phyloP scores from a whole-genome alignment of 2,113 vertebrate genomes.

The Microtus montanus region DNA sequence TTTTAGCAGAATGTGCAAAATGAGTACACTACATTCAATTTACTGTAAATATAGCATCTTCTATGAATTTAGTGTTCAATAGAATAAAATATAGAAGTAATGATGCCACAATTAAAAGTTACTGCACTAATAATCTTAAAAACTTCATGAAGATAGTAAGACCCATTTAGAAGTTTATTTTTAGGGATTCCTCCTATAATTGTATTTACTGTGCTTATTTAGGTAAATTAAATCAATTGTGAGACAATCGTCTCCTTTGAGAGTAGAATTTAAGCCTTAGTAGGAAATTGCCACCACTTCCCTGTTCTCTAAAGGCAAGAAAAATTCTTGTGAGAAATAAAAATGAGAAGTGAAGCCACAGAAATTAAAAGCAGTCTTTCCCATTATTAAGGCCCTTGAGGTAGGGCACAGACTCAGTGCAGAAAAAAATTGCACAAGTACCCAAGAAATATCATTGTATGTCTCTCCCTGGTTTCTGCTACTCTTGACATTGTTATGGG shows the following conservation, averaged over 20 bases:
- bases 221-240: conserved; percentile 4
- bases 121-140: not conserved
- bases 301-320: not conserved
- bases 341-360: not conserved
- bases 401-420: not conserved
- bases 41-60: not conserved
- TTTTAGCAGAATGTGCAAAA: conserved; percentile 17
- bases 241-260: not conserved
- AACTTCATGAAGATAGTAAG: not conserved
- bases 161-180: not conserved
- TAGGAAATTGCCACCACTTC: not conserved
- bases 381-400: not conserved
- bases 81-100: conserved; percentile 18
- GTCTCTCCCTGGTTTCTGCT: not conserved
- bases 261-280: not conserved
- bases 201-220: not conserved
- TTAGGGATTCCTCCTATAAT: not conserved
- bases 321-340: conserved; percentile 2
- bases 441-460: not conserved
- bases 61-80: not conserved
- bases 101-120: conserved; percentile 14
- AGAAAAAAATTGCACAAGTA: not conserved
- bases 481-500: not conserved
- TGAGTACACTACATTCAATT: not conserved
- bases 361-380: not conserved